A percentile compares a stretch with the other conserved stretches of the same genome.
Conservation (phyloP, 1,140 invertebrate species). For the Bradysia coprophila region DNA sequence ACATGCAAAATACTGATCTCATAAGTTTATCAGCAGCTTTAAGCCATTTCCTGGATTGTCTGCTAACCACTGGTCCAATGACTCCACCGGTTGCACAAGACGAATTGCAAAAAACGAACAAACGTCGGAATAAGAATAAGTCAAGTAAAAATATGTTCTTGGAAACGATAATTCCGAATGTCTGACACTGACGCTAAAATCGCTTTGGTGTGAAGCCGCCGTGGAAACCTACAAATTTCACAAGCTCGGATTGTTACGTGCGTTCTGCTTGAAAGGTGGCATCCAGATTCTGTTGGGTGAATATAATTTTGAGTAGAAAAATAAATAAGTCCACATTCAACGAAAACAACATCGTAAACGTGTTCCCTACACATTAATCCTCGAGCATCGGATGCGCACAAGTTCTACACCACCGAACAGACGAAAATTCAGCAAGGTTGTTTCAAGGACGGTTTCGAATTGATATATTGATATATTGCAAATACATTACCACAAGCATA, state of each 20-base stretch:
- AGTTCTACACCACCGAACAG: constrained; percentile 94
- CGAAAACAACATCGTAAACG: constrained; percentile 90
- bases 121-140: constrained; percentile 42
- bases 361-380: constrained; percentile 96
- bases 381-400: constrained; percentile 89
- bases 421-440: constrained; percentile 91
- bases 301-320: constrained; percentile 82
- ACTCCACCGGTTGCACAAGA: constrained; percentile 48
- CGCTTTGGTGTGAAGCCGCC: constrained; percentile 71
- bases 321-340: constrained; percentile 75
- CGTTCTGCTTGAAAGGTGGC: constrained; percentile 70
- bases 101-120: constrained; percentile 35
- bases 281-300: constrained; percentile 83
- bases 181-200: constrained; percentile 65
- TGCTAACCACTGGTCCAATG: constrained; percentile 57
- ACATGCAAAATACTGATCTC: constrained; percentile 78
- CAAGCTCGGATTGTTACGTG: constrained; percentile 71
- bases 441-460: constrained; percentile 88
- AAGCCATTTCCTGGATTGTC: constrained; percentile 90
- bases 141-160: neutral
- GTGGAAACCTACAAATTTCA: constrained; percentile 66
- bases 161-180: constrained; percentile 51
- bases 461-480: too few species aligned
- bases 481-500: too few species aligned
- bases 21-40: constrained; percentile 77